These are phyloP conservation scores for Paramisgurnus dabryanus DNA, from an alignment of 2,113 vertebrate genomes.

Conservation along the genomic window DNA sequence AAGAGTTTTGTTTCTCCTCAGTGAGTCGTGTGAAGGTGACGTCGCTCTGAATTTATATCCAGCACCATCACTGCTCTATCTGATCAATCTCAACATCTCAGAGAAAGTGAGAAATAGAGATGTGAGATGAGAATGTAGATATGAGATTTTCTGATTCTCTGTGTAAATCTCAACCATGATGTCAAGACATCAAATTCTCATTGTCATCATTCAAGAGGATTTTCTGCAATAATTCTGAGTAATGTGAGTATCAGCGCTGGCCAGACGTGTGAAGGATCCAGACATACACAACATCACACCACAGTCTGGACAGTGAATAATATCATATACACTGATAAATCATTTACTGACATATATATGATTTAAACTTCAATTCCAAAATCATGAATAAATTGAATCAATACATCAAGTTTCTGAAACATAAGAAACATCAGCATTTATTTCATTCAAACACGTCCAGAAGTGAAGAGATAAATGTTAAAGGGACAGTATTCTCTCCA, in stretches of 20 bases:
- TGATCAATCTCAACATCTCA: constrained; percentile 65
- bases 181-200: background rate
- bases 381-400: constrained; percentile 25
- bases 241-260: constrained; percentile 6
- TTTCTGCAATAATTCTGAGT: background rate
- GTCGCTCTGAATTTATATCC: constrained; percentile 70
- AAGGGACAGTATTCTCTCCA: constrained; percentile 72
- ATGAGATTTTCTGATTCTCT: background rate
- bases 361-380: background rate
- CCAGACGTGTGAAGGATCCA: constrained; percentile 21
- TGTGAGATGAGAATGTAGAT: background rate
- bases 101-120: constrained; percentile 12
- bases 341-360: background rate
- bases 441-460: background rate
- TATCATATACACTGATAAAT: background rate
- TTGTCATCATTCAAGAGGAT: background rate
- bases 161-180: background rate
- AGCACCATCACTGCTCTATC: constrained; percentile 54
- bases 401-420: background rate
- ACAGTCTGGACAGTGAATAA: background rate
- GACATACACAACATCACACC: background rate
- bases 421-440: too few relatives aligned
- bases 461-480: constrained; percentile 70
- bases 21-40: constrained; percentile 62
- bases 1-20: constrained; percentile 69